Percentiles rank a stretch among this genome's conserved stretches.
Evolutionary conservation across 2,113 vertebrate species (phyloP).

Genomic region (Tor tambroides): DNA sequence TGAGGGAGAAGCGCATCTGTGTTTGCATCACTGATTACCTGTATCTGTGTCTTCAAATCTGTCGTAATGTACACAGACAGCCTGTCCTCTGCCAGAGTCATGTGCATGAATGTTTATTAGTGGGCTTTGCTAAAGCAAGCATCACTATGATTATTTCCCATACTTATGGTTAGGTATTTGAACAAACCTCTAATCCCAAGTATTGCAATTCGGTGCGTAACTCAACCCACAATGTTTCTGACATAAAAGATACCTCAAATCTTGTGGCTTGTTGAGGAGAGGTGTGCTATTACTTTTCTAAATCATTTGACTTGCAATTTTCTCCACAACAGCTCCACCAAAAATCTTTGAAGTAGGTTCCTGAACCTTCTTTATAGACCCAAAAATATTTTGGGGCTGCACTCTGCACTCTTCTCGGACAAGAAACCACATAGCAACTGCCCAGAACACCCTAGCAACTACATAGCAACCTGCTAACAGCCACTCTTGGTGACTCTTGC

Average conservation of each 20-base stretch:
- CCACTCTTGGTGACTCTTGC: not conserved
- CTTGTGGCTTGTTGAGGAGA: not conserved
- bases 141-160: not conserved
- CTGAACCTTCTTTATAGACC: not conserved
- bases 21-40: not conserved
- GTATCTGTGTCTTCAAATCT: not conserved
- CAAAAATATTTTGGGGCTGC: not conserved
- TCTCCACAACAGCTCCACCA: not conserved
- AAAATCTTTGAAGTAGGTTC: not conserved
- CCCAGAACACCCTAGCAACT: slow-evolving; percentile 16
- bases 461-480: slow-evolving; percentile 13
- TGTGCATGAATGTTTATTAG: not conserved
- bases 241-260: slow-evolving; percentile 5
- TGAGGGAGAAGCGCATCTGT: slow-evolving; percentile 1
- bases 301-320: not conserved
- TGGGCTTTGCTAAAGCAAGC: not conserved
- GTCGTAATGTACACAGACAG: not conserved
- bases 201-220: not conserved
- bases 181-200: slow-evolving; percentile 17
- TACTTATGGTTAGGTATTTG: not conserved
- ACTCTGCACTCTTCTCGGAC: not conserved
- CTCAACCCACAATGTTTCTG: slow-evolving; percentile 7
- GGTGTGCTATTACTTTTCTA: slow-evolving; percentile 12
- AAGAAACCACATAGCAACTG: not conserved
- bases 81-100: not conserved